Evolutionary conservation across 2,888 invertebrate genomes (phyloP).

Genomic region (Nomada fabriciana): DNA sequence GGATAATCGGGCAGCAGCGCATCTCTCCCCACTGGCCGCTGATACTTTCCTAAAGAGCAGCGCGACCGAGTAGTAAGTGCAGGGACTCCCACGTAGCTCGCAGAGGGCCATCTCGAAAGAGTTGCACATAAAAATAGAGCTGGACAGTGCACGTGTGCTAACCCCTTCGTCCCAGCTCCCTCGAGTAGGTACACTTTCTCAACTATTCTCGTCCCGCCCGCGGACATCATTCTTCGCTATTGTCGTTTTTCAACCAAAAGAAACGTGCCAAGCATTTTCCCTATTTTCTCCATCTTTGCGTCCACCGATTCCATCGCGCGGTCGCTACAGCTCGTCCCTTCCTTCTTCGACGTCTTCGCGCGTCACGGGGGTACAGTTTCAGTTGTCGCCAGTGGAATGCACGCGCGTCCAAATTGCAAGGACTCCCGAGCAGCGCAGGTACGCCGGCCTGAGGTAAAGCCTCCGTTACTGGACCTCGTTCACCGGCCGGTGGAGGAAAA

Average conservation of each 20-base stretch:
- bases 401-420: too few species aligned
- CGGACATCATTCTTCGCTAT: conserved; percentile 27
- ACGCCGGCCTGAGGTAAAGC: neutral
- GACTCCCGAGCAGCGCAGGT: too few species aligned
- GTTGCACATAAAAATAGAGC: conserved; percentile 69
- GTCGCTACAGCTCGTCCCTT: neutral
- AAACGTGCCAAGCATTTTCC: neutral
- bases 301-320: neutral
- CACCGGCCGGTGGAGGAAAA: neutral
- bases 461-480: conserved; percentile 26
- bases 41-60: conserved; percentile 29
- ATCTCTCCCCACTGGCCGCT: neutral
- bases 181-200: conserved; percentile 30
- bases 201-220: conserved; percentile 61
- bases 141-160: conserved; percentile 62
- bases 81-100: conserved; percentile 67
- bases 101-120: conserved; percentile 64
- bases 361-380: neutral
- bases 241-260: conserved; percentile 5
- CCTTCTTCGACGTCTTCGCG: too few species aligned
- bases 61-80: conserved; percentile 41
- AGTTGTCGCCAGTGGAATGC: neutral
- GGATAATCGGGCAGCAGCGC: too few species aligned
- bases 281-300: neutral
- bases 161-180: conserved; percentile 18